These are phyloP conservation scores for Idris sp. DNA, from an alignment of 1,140 invertebrate species.

Conservation along the genomic window DNA sequence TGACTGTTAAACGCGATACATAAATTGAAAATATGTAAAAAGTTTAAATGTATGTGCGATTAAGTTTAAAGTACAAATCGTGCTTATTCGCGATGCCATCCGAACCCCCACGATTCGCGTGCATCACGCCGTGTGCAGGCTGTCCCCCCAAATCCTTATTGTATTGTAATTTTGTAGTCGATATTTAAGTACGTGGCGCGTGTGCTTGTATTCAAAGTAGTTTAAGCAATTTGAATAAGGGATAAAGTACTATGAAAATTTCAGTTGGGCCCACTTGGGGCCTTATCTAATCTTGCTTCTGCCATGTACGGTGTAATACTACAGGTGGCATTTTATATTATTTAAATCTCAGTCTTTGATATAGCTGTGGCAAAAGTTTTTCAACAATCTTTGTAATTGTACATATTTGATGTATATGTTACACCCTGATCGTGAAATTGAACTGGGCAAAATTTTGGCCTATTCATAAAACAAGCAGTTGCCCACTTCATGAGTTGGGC, in stretches of 20 bases:
- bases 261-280: slow-evolving; percentile 37
- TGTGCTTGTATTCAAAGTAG: slow-evolving; percentile 64
- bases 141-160: slow-evolving; percentile 62
- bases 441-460: no score
- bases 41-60: slow-evolving; percentile 33
- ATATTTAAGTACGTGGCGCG: slow-evolving; percentile 60
- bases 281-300: slow-evolving; percentile 64
- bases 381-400: no score
- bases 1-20: slow-evolving; percentile 19
- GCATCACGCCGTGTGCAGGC: slow-evolving; percentile 43
- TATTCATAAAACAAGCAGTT: no score
- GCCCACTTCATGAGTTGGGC: no score
- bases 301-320: slow-evolving; percentile 54
- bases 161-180: slow-evolving; percentile 63
- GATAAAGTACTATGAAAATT: slow-evolving; percentile 59
- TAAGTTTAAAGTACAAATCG: slow-evolving; percentile 59
- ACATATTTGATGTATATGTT: no score
- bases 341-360: slow-evolving; percentile 53
- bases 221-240: slow-evolving; percentile 64
- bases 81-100: slow-evolving; percentile 44
- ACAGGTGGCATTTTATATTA: slow-evolving; percentile 59
- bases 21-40: slow-evolving; percentile 37
- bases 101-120: slow-evolving; percentile 46
- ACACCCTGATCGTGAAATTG: no score
- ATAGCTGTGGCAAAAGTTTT: no score